A percentile compares a stretch with the other conserved stretches of the same genome.
These are phyloP conservation scores for Listronotus oregonensis DNA, from an alignment of 1,140 invertebrate genomes.

Conservation along the genomic window DNA sequence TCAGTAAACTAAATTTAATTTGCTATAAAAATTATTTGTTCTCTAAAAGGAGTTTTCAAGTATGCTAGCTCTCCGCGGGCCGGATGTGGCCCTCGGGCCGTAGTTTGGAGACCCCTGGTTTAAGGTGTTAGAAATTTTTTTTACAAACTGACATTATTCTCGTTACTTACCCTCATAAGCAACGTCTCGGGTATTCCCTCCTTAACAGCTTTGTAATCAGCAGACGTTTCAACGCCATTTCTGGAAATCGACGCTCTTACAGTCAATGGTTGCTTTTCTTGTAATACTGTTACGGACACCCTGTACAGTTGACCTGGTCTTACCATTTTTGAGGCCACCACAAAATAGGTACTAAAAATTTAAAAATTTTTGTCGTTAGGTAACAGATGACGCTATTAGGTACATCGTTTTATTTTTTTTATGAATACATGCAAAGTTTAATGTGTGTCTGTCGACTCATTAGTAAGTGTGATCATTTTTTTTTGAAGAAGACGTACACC, in stretches of 20 bases:
- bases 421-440: background rate
- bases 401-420: background rate
- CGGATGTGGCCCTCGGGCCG: too few relatives aligned
- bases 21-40: too few relatives aligned
- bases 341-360: constrained; percentile 79
- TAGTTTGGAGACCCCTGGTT: too few relatives aligned
- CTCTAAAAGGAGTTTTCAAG: too few relatives aligned
- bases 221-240: constrained; percentile 84
- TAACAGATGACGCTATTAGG: too few relatives aligned
- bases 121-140: too few relatives aligned
- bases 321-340: constrained; percentile 84
- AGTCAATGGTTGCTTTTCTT: constrained; percentile 72
- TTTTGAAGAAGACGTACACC: too few relatives aligned
- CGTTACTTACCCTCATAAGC: constrained; percentile 73
- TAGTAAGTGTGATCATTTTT: too few relatives aligned
- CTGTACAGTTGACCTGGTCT: constrained; percentile 86
- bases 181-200: constrained; percentile 81
- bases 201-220: constrained; percentile 76
- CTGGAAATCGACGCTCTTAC: constrained; percentile 83
- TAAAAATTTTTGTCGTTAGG: background rate
- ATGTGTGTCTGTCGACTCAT: too few relatives aligned
- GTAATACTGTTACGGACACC: constrained; percentile 77
- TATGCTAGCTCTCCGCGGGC: too few relatives aligned
- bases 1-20: too few relatives aligned
- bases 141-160: too few relatives aligned